Evolutionary conservation across 2,113 vertebrate species (phyloP), one percentile per base, ranked within the genome.

Genomic region (Leuciscus idus): DNA sequence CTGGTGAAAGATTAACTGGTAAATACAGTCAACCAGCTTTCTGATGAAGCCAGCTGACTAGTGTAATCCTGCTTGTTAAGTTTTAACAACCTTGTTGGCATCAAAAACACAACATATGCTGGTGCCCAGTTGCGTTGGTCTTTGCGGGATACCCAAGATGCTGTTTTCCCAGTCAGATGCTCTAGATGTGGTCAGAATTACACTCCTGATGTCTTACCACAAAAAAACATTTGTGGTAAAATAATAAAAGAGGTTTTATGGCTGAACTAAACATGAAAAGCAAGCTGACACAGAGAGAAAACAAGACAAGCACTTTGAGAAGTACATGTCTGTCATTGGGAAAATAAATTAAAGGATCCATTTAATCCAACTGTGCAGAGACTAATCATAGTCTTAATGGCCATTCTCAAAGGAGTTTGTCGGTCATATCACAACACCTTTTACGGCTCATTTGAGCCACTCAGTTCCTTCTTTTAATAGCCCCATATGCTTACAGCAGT

Each of bases 401-500:
- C 23, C 30, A 66, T 55, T 33, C 57, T 73, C 68, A 76, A 6
- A 57, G 55, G 74, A 79, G 23, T 28, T 73, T 82, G 39, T 46
- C n/a, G 61, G 73, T 79, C 81, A 83, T 78, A 55, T 59, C 26
- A 68, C 15, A 28, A 73, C 36, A 57, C 15, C 8, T n/a, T 84
- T 81, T 76, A 83, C 21, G 64, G 82, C 50, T 87, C 70, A 48
- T 57, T 81, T 81, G 77, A 84, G 78, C 28, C 1, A 0, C 61
- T 76, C 68, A 50, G 39, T 11, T 68, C 17, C 33, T 57, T 46
- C 26, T 76, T 46, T 73, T 74, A 80, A 88, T 15, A 26, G 62
- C 48, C 77, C 78, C 68, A 64, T 36, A 77, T 89, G 48, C 57
- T 75, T 28, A 77, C 11, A 57, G 30, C 15, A 23, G 55, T 79